Base-by-base conservation (phyloP, 2,888 invertebrate species). In the Teleogryllus oceanicus region DNA sequence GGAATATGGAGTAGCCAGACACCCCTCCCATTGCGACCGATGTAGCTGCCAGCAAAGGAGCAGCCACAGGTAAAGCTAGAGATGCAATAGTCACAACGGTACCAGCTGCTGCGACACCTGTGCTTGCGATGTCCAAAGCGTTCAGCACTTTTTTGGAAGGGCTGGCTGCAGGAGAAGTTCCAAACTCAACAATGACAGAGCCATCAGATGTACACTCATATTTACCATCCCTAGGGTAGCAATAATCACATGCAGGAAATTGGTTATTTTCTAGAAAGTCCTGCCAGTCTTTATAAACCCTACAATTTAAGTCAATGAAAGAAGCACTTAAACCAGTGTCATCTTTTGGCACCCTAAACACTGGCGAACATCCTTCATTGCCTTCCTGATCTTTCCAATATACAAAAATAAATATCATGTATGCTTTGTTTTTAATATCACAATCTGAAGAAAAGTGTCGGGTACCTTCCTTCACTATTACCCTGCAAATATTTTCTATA, bases 221-320 rank as follows among this genome's bases (percentile, higher is more conserved):
- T 13, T 78, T 76, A 3, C 82, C 82, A 49, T 80, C 37, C 2
- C 8, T n/a, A 21, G 82, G 81, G 18, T 81, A 82, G 77, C 82
- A 82, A 49, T 78, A 80, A 2, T 13, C 50, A 21, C 82, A 80
- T 1, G 21, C 62, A 11, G 82, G 82, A 24, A 82, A 50, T 49
- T 76, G 49, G 75, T 82, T 82, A 21, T 77, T 75, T 16, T 78
- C 49, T 8, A 82, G 74, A 77, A 75, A 82, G 12, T 75, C 77
- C 11, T 49, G 24, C 82, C 82, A 82, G 21, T 79, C 78, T 75
- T 50, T 50, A 75, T 82, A 82, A 21, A 81, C 80, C 12, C 82
- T 76, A 37, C 82, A 76, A 49, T 82, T 75, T 2, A 8, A 16
- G 75, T 82, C 82, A 18, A 82, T 79, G 62, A 81, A 81, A 37